Percentiles rank a stretch among this genome's conserved stretches.
Evolutionary conservation across 2,113 vertebrate species (phyloP).

Genomic region (Sceloporus tristichus): DNA sequence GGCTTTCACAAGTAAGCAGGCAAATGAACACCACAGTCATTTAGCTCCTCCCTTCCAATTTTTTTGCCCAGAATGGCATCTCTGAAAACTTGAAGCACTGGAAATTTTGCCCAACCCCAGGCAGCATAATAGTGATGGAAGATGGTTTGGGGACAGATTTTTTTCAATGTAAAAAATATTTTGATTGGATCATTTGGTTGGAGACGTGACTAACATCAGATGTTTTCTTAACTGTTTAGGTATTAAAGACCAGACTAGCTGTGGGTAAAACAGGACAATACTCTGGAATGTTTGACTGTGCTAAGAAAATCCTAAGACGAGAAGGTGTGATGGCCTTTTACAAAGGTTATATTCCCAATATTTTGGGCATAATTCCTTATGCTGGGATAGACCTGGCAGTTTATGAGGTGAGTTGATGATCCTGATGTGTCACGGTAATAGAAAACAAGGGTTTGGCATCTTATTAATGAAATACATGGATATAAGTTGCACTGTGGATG

Average conservation of each 20-base stretch:
- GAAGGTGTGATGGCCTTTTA: conserved; percentile 92
- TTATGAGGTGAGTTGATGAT: conserved; percentile 87
- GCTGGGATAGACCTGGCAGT: conserved; percentile 95
- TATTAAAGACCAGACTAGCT: conserved; percentile 94
- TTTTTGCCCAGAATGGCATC: background rate
- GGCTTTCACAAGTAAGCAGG: background rate
- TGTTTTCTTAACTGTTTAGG: conserved; percentile 73
- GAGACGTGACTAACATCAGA: background rate
- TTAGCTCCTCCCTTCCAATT: background rate
- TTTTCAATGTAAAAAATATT: background rate
- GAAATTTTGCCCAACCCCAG: background rate
- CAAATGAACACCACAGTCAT: background rate
- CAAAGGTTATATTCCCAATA: conserved; percentile 94
- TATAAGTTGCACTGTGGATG: no score
- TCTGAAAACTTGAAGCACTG: background rate
- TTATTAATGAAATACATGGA: no score
- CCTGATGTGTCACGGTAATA: background rate
- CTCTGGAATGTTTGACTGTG: conserved; percentile 90
- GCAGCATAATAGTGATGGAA: background rate
- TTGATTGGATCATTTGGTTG: background rate
- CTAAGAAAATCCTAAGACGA: conserved; percentile 88
- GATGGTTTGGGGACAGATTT: no score
- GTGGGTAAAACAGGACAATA: conserved; percentile 94
- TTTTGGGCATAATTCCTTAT: conserved; percentile 94
- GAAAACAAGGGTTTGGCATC: background rate